phyloP scores from a whole-genome alignment of 1,140 invertebrate genomes.

The Drosophila erecta region DNA sequence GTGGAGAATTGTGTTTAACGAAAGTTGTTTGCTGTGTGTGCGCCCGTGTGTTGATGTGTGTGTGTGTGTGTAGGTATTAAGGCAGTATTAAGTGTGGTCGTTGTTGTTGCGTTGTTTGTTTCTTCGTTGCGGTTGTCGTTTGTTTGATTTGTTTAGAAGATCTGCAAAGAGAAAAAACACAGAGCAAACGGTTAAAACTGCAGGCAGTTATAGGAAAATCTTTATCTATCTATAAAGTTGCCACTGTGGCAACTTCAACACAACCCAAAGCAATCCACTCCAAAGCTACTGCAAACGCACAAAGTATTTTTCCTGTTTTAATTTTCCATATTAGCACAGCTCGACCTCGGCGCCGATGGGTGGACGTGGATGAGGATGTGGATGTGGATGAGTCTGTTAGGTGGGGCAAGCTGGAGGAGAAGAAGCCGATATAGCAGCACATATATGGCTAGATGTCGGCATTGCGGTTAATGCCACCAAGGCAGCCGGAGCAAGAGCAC shows the following conservation, averaged over 20 bases:
- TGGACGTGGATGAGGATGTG: constrained; percentile 1
- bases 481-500: constrained; percentile 48
- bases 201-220: constrained; percentile 29
- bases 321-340: constrained; percentile 80
- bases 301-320: constrained; percentile 79
- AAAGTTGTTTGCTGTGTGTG: constrained; percentile 71
- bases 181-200: constrained; percentile 38
- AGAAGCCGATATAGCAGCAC: constrained; percentile 36
- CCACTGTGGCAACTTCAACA: constrained; percentile 38
- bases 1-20: constrained; percentile 36
- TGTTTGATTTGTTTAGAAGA: constrained; percentile 65
- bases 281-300: constrained; percentile 49
- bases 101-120: constrained; percentile 38
- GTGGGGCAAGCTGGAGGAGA: constrained; percentile 34
- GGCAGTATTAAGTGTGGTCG: constrained; percentile 40
- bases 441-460: constrained; percentile 62
- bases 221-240: constrained; percentile 11
- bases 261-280: constrained; percentile 27
- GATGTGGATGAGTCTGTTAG: constrained; percentile 15
- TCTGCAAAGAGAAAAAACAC: constrained; percentile 67
- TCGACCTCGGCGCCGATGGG: constrained; percentile 59
- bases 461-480: constrained; percentile 77
- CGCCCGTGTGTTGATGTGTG: constrained; percentile 36
- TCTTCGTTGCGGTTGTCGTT: constrained; percentile 61
- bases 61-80: constrained; percentile 19